These are phyloP conservation scores for Eupithecia insigniata DNA, from an alignment of 2,888 invertebrate genomes.

Conservation along the genomic window DNA sequence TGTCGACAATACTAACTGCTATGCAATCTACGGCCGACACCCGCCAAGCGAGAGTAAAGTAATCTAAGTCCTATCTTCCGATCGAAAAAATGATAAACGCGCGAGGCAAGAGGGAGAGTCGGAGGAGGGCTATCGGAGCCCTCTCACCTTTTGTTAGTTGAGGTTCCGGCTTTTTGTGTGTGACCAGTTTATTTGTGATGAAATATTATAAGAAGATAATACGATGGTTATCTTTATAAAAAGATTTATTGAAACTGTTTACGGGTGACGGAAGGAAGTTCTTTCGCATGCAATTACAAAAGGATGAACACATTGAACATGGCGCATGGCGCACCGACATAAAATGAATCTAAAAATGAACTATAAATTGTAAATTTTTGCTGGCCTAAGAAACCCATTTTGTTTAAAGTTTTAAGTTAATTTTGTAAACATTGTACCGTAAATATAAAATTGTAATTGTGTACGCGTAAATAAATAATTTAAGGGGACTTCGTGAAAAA, in stretches of 20 bases:
- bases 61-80: slow-evolving; percentile 44
- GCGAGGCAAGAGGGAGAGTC: slow-evolving; percentile 15
- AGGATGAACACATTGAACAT: background rate
- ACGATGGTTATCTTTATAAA: background rate
- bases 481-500: too few relatives aligned
- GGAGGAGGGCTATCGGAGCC: slow-evolving; percentile 15
- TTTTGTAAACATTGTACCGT: too few relatives aligned
- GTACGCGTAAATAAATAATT: too few relatives aligned
- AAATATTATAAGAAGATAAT: slow-evolving; percentile 4
- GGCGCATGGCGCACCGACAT: background rate
- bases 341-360: background rate
- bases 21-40: slow-evolving; percentile 22
- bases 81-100: slow-evolving; percentile 73
- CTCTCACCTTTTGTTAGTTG: slow-evolving; percentile 23
- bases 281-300: background rate
- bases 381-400: background rate
- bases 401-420: too few relatives aligned
- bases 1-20: slow-evolving; percentile 6
- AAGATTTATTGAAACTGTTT: background rate
- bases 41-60: slow-evolving; percentile 24
- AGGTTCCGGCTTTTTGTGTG: slow-evolving; percentile 21
- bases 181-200: slow-evolving; percentile 14
- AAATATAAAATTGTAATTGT: too few relatives aligned
- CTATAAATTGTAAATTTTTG: background rate
- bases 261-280: background rate